Base-by-base conservation (phyloP, 2,888 invertebrate species). In the Machimus rusticus region DNA sequence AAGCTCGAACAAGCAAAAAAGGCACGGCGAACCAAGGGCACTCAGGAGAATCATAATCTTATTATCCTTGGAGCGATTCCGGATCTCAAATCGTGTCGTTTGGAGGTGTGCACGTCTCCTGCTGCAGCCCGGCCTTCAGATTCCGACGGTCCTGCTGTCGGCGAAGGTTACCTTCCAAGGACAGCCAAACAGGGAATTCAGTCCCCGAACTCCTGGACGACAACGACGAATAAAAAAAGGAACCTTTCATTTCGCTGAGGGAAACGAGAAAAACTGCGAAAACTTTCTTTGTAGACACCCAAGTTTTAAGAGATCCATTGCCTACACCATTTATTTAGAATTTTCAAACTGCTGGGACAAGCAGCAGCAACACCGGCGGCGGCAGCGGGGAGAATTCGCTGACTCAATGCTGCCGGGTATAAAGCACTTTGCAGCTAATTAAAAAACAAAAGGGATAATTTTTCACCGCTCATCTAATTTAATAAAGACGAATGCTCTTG, bases 371-470 rank as follows among this genome's bases (percentile, higher is more conserved):
- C 28, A 57, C n/a, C 16, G 31, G 51, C 6, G 19, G 66, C 1
- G 31, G 66, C 14, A 43, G 23, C 19, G 74, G 19, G 6, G 16
- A 39, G n/a, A 16, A 46, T 28, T 28, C 46, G n/a, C 31, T 28
- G 85, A 23, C 16, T 86, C 16, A n/a, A 78, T 37, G 31, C 77
- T 77, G 66, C 57, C n/a, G 39, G 79, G 74, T 55, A 87, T 88
- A 88, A 88, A 88, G 86, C 88, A 88, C 82, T 89, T 90, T 89
- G 88, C 88, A 89, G 89, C 89, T 90, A 90, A 90, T 90, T 90
- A 90, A 89, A 90, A 90, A 89, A 89, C 89, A 89, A 89, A 46
- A 90, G 89, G 89, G 89, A 89, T 89, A 89, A 90, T 89, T 90
- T 90, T 89, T 89, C 90, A 90, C 89, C 89, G 89, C 88, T 89